Evolutionary conservation across 2,888 invertebrate genomes (phyloP), one percentile per base, ranked within the genome.

Genomic region (Pollenia griseotomentosa): DNA sequence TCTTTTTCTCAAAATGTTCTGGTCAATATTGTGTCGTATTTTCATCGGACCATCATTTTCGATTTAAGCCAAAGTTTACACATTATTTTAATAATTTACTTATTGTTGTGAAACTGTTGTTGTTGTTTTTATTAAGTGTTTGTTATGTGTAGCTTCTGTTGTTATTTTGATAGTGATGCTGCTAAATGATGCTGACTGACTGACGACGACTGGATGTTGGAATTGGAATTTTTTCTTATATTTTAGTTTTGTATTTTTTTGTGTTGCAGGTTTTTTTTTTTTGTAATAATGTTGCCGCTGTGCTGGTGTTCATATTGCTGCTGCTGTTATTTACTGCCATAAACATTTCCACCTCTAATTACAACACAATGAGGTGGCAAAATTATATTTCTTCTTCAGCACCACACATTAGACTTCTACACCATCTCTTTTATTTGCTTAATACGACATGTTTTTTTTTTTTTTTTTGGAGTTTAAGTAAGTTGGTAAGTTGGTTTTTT

Each of bases 321-420:
- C 11, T 81, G 68, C 71, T 75, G 63, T 68, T 68, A 53, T 63
- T 78, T 80, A 73, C 73, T 82, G 81, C 81, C 87, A 87, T 84
- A 78, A 84, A 84, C 87, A 87, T 84, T 84, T 84, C 87, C 87
- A 87, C 87, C 87, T 87, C 84, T 87, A 87, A 87, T 87, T 87
- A 87, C 87, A 84, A 57, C 70, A 84, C 74, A 87, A 84, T 87
- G 87, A 87, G 87, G 84, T 87, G 87, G 87, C 87, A 87, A 84
- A 87, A 84, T 74, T 70, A 73, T 83, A 78, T 65, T 73, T 83
- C 19, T 77, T 70, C 61, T 46, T 55, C 19, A 55, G 19, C 51
- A 61, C 40, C 70, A 61, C 48, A 79, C 23, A 46, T 16, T 51
- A 33, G 57, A 46, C 46, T 66, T 70, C 57, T 57, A 80, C n/a